These are phyloP conservation scores for Penaeus japonicus DNA, from an alignment of 1,140 invertebrate genomes.

Conservation along the genomic window DNA sequence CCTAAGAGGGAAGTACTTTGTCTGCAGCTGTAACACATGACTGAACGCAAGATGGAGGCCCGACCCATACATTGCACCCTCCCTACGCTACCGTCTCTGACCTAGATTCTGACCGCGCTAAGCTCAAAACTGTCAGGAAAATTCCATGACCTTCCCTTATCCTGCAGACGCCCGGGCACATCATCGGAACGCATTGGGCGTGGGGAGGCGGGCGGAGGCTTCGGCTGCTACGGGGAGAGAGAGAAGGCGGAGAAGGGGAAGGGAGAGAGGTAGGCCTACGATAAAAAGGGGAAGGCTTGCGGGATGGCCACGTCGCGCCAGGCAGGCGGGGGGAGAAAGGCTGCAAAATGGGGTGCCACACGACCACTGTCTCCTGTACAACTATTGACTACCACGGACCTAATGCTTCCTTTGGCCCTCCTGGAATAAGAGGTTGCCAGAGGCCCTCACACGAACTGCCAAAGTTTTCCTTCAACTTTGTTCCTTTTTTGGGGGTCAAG, in stretches of 20 bases:
- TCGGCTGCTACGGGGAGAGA: no score
- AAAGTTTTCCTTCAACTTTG: not conserved
- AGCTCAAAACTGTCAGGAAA: not conserved
- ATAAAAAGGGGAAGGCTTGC: no score
- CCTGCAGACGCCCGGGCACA: not conserved
- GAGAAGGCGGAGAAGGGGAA: no score
- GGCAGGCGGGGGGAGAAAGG: no score
- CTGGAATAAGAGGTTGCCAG: not conserved
- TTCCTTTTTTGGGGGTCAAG: no score
- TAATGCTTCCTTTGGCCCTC: not conserved
- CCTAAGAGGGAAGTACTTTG: slow-evolving; percentile 45
- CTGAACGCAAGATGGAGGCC: slow-evolving; percentile 37
- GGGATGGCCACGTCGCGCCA: no score
- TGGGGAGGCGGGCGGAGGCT: no score
- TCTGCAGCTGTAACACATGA: slow-evolving; percentile 46
- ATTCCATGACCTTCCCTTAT: not conserved
- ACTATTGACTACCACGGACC: not conserved
- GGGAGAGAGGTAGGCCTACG: no score
- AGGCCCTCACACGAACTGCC: not conserved
- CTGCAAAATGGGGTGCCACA: no score
- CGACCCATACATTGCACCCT: slow-evolving; percentile 25
- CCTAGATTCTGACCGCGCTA: not conserved
- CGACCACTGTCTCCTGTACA: not conserved
- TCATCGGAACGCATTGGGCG: no score
- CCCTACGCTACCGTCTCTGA: not conserved